These are phyloP conservation scores for Branchipolynoe longqiensis DNA, from an alignment of 2,888 invertebrate genomes.

Conservation along the genomic window DNA sequence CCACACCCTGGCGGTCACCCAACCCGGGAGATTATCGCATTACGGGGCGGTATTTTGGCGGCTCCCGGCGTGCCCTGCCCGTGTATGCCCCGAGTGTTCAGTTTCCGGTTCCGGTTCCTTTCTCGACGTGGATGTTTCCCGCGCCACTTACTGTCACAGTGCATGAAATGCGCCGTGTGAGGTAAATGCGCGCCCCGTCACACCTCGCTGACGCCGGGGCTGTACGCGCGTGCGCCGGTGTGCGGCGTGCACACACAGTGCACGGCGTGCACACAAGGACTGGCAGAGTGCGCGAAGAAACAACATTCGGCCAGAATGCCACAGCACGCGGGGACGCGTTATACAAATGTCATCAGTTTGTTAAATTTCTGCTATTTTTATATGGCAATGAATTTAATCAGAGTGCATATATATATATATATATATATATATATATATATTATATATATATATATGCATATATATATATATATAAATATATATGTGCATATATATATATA, in stretches of 20 bases:
- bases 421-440: too few relatives aligned
- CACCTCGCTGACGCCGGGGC: neutral
- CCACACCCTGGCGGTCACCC: conserved; percentile 1
- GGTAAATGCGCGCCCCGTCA: neutral
- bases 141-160: neutral
- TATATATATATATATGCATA: too few relatives aligned
- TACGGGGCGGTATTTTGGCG: neutral
- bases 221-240: neutral
- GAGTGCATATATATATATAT: too few relatives aligned
- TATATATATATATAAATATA: too few relatives aligned
- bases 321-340: too few relatives aligned
- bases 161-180: conserved; percentile 14
- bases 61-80: neutral
- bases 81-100: neutral
- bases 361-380: too few relatives aligned
- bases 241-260: neutral
- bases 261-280: neutral
- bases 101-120: neutral
- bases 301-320: too few relatives aligned
- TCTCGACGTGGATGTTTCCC: neutral
- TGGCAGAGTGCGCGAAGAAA: neutral
- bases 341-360: too few relatives aligned
- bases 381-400: too few relatives aligned
- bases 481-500: too few relatives aligned
- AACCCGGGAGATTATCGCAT: conserved; percentile 37